Conservation (phyloP, 2,888 invertebrate genomes). For the Hemithea aestivaria region DNA sequence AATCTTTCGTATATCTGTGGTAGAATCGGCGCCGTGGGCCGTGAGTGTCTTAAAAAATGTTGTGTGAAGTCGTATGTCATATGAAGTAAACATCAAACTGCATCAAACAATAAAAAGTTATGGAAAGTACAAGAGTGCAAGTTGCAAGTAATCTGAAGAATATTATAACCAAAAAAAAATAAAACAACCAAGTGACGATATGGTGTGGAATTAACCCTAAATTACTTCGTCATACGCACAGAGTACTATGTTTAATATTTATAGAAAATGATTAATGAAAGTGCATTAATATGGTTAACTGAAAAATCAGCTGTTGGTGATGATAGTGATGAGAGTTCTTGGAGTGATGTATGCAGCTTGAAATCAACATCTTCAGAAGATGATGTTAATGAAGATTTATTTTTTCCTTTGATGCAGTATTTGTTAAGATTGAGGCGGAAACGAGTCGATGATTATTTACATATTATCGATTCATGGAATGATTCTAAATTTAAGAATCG, state of each 20-base stretch:
- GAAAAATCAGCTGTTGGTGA: constrained; percentile 36
- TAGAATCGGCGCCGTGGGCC: too few relatives aligned
- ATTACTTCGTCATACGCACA: neutral
- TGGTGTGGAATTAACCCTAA: too few relatives aligned
- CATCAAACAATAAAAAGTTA: too few relatives aligned
- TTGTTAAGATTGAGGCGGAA: constrained; percentile 44
- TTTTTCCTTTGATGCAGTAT: constrained; percentile 57
- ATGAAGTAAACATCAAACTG: too few relatives aligned
- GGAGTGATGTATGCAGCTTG: constrained; percentile 38
- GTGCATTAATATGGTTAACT: constrained; percentile 37
- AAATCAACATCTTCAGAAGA: constrained; percentile 8
- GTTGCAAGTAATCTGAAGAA: too few relatives aligned
- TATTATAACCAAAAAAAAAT: too few relatives aligned
- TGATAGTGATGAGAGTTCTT: constrained; percentile 45
- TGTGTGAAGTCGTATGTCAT: too few relatives aligned
- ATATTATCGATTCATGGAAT: constrained; percentile 56
- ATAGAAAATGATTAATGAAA: constrained; percentile 35
- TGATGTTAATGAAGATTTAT: constrained; percentile 35
- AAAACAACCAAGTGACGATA: too few relatives aligned
- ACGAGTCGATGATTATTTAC: constrained; percentile 54
- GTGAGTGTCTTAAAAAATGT: too few relatives aligned
- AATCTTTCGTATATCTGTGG: too few relatives aligned
- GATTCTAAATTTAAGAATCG: constrained; percentile 54
- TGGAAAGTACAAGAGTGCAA: too few relatives aligned
- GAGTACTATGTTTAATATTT: neutral